Evolutionary conservation across 2,113 vertebrate species (phyloP).

Genomic region (Eudyptes chrysolophus): DNA sequence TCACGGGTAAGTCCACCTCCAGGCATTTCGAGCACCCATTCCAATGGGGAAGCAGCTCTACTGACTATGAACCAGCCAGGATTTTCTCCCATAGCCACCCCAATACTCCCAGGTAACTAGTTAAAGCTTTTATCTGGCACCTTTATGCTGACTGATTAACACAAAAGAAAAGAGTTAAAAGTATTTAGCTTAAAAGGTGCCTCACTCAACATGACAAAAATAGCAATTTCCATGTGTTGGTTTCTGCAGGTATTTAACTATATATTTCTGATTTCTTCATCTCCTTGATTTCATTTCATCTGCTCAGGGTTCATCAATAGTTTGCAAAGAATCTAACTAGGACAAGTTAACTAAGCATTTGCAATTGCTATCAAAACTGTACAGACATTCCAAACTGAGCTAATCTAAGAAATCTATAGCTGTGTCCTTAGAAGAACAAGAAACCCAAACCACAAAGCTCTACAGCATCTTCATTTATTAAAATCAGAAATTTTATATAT

Average conservation of each 20-base stretch:
- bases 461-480: neutral
- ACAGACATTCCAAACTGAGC: neutral
- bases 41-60: neutral
- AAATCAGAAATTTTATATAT: neutral
- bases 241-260: neutral
- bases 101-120: neutral
- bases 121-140: neutral
- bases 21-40: neutral
- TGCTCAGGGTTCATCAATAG: neutral
- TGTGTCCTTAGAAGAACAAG: neutral
- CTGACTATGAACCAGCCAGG: neutral
- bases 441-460: neutral
- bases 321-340: conserved; percentile 4
- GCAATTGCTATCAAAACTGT: neutral
- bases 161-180: neutral
- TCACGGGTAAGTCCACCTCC: neutral
- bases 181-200: neutral
- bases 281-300: neutral
- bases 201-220: neutral
- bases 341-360: neutral
- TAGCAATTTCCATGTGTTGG: neutral
- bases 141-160: neutral
- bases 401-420: neutral
- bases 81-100: neutral
- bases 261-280: neutral